Evolutionary conservation across 2,797 vertebrate species (phyloP).

Genomic region (Anabacerthia variegaticeps): DNA sequence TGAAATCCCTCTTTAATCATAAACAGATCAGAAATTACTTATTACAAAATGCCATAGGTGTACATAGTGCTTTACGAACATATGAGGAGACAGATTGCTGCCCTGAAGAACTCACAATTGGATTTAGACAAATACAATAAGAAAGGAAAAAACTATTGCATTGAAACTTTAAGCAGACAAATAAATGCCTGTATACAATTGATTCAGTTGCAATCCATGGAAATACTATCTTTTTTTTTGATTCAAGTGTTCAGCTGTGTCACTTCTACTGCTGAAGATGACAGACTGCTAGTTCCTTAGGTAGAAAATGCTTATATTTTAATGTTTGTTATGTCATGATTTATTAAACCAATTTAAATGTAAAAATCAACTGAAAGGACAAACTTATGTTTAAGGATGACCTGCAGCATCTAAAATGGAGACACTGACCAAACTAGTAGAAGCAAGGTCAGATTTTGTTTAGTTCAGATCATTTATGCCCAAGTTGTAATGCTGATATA

Average conservation of each 20-base stretch:
- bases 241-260: slow-evolving; percentile 50
- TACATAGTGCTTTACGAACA: slow-evolving; percentile 18
- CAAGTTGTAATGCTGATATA: slow-evolving; percentile 22
- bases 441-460: slow-evolving; percentile 75
- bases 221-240: slow-evolving; percentile 14
- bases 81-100: slow-evolving; percentile 58
- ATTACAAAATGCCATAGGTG: slow-evolving; percentile 49
- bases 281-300: slow-evolving; percentile 68
- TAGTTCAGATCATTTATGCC: slow-evolving; percentile 75
- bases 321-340: slow-evolving; percentile 74
- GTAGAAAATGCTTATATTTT: slow-evolving; percentile 76
- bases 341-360: slow-evolving; percentile 74
- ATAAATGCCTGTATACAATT: slow-evolving; percentile 58
- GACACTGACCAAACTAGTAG: slow-evolving; percentile 59
- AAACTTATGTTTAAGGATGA: slow-evolving; percentile 70
- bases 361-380: slow-evolving; percentile 70
- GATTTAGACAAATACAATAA: slow-evolving; percentile 46
- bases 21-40: slow-evolving; percentile 49
- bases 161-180: slow-evolving; percentile 44
- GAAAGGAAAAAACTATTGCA: slow-evolving; percentile 23
- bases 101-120: slow-evolving; percentile 54
- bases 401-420: slow-evolving; percentile 73
- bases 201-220: slow-evolving; percentile 19
- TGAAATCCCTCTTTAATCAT: slow-evolving; percentile 53
- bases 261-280: slow-evolving; percentile 55